Percentiles rank a stretch among this genome's conserved stretches.
These are phyloP conservation scores for Sinonovacula constricta DNA, from an alignment of 1,140 invertebrate genomes.

Conservation along the genomic window DNA sequence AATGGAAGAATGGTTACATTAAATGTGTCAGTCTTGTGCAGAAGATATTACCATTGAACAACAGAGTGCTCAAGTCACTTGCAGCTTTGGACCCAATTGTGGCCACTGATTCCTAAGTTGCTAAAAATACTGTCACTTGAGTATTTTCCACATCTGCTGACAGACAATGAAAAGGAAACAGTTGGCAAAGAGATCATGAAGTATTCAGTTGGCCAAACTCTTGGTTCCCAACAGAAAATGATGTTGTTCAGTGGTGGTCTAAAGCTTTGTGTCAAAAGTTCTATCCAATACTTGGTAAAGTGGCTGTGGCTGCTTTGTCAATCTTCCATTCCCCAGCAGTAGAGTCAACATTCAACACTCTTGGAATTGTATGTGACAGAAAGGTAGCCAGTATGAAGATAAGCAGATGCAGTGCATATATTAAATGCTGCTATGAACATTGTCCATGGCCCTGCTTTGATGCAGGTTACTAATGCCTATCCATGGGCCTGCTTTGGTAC, in stretches of 20 bases:
- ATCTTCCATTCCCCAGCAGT: slow-evolving; percentile 58
- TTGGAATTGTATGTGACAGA: slow-evolving; percentile 42
- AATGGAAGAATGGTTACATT: too few species aligned
- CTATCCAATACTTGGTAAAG: slow-evolving; percentile 45
- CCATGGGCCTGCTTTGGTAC: too few species aligned
- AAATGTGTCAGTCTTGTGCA: slow-evolving; percentile 29
- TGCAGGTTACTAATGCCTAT: too few species aligned
- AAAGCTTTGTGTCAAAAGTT: neutral
- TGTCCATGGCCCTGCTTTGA: too few species aligned
- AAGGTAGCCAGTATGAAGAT: slow-evolving; percentile 34
- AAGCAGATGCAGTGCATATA: slow-evolving; percentile 30
- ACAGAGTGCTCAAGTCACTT: slow-evolving; percentile 14
- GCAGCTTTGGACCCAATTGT: slow-evolving; percentile 4
- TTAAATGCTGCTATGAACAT: slow-evolving; percentile 50
- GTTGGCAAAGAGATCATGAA: too few species aligned
- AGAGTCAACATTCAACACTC: slow-evolving; percentile 51
- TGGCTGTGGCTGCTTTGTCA: slow-evolving; percentile 30
- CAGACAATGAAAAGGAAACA: too few species aligned
- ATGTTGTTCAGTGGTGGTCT: too few species aligned
- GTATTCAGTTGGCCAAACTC: too few species aligned
- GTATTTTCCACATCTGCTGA: too few species aligned
- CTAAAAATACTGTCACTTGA: too few species aligned
- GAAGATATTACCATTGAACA: slow-evolving; percentile 39
- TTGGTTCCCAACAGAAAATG: too few species aligned
- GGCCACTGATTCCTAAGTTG: too few species aligned